phyloP scores from a whole-genome alignment of 2,113 vertebrate genomes.

The Carlito syrichta region DNA sequence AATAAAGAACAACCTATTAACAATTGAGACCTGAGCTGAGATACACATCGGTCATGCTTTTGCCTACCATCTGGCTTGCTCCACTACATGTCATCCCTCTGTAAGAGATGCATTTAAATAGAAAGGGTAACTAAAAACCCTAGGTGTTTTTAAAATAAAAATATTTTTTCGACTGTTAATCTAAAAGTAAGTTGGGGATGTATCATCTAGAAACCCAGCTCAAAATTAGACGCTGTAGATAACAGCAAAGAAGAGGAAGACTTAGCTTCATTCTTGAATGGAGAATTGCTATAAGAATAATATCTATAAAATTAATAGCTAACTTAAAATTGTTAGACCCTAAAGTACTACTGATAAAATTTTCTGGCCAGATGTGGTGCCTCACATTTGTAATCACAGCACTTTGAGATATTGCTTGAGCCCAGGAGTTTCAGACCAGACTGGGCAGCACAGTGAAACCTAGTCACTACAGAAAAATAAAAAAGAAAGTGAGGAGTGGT shows the following conservation, averaged over 20 bases:
- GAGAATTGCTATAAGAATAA: not conserved
- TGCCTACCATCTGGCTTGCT: not conserved
- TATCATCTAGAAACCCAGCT: not conserved
- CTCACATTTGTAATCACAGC: too few species aligned
- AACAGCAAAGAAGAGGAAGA: not conserved
- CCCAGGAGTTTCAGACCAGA: too few species aligned
- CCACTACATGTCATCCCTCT: not conserved
- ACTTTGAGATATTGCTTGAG: too few species aligned
- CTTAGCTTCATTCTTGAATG: not conserved
- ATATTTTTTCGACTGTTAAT: not conserved
- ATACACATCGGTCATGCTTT: not conserved
- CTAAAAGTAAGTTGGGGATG: not conserved
- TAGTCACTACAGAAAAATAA: too few species aligned
- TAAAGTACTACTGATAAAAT: not conserved
- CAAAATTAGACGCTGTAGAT: not conserved
- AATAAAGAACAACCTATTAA: not conserved
- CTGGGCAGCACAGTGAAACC: too few species aligned
- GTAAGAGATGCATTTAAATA: not conserved
- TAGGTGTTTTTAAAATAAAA: not conserved
- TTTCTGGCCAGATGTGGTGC: too few species aligned
- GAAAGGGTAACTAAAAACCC: not conserved
- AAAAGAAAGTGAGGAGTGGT: too few species aligned
- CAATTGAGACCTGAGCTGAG: not conserved
- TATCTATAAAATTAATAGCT: not conserved
- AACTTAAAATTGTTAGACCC: not conserved